phyloP scores from a whole-genome alignment of 2,797 vertebrate genomes.

The Dendrocincla fuliginosa region DNA sequence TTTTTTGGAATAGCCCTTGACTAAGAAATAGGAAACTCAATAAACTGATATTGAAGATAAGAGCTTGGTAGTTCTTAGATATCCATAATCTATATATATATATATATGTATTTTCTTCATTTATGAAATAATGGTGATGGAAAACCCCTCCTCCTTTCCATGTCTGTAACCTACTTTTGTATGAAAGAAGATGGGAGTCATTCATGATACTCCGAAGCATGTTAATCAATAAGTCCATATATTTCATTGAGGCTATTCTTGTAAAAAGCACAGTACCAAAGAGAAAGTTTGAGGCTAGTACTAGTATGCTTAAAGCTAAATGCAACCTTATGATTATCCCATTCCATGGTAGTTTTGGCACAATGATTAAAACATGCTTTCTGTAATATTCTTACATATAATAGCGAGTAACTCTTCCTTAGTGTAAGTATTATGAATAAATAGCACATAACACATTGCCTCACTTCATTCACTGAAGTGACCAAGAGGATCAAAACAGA shows the following conservation, averaged over 20 bases:
- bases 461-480: background rate
- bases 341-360: background rate
- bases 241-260: background rate
- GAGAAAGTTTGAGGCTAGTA: background rate
- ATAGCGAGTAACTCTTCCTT: background rate
- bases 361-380: background rate
- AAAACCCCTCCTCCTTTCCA: background rate
- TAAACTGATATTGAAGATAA: background rate
- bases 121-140: background rate
- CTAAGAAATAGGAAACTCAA: background rate
- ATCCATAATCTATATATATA: background rate
- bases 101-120: background rate
- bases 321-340: background rate
- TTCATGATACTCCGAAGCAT: background rate
- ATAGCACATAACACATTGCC: background rate
- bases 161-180: background rate
- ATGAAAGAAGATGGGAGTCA: background rate
- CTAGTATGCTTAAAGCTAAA: background rate
- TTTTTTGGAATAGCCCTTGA: background rate
- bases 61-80: background rate
- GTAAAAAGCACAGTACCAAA: background rate
- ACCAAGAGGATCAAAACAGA: conserved; percentile 5
- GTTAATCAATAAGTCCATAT: background rate
- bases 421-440: background rate
- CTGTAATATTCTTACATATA: background rate